Conservation (phyloP, 2,113 vertebrate genomes). For the Emberiza fucata region DNA sequence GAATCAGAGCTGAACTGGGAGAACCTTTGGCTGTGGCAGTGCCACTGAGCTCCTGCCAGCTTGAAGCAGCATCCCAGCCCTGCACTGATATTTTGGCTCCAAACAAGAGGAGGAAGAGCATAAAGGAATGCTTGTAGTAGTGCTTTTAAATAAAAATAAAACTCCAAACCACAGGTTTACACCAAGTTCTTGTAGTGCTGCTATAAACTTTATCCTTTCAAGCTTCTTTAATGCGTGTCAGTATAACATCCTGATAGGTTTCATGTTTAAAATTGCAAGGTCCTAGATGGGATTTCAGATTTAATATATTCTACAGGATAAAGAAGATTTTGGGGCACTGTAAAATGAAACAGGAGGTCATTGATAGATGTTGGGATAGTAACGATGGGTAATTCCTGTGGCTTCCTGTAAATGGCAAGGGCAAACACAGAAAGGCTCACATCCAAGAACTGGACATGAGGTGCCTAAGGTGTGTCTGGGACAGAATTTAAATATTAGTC, state of each 20-base stretch:
- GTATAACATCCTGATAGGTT: background rate
- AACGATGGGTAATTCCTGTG: background rate
- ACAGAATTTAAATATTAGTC: background rate
- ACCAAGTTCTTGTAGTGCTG: background rate
- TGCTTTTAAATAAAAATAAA: background rate
- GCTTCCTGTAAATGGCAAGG: background rate
- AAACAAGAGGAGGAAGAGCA: background rate
- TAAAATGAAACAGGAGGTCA: constrained; percentile 17
- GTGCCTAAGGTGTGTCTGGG: background rate
- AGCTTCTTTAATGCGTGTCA: background rate
- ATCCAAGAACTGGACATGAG: background rate
- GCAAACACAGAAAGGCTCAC: background rate
- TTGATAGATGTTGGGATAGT: background rate
- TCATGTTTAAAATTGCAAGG: background rate
- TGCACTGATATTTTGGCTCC: background rate
- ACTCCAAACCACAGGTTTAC: background rate
- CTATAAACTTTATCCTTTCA: background rate
- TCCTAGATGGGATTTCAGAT: background rate
- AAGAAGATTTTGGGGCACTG: background rate
- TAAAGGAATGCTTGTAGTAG: background rate
- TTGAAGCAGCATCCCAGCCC: background rate
- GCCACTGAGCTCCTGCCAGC: background rate
- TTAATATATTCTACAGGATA: background rate
- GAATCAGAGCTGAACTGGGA: background rate
- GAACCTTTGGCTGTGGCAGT: background rate